These are phyloP conservation scores for Valencia hispanica DNA, from an alignment of 2,797 vertebrate genomes.

Conservation along the genomic window DNA sequence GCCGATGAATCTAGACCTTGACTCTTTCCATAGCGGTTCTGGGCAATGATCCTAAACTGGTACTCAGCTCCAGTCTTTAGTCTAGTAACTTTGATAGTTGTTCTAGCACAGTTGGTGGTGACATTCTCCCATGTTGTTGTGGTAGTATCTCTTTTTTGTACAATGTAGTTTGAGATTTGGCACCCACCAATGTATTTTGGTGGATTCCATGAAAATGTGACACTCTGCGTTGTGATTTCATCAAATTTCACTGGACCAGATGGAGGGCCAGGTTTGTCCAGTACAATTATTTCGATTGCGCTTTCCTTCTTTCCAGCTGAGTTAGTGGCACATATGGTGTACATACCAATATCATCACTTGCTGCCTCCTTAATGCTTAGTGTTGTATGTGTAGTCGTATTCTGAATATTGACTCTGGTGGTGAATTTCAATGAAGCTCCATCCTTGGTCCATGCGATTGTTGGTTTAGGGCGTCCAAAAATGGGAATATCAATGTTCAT, in stretches of 20 bases:
- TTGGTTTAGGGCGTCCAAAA: slow-evolving; percentile 94
- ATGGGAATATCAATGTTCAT: slow-evolving; percentile 91
- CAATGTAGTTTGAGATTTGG: slow-evolving; percentile 95
- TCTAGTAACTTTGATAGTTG: slow-evolving; percentile 89
- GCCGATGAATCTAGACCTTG: slow-evolving; percentile 91
- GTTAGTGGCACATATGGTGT: slow-evolving; percentile 90
- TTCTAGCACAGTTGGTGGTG: slow-evolving; percentile 91
- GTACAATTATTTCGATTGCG: slow-evolving; percentile 91
- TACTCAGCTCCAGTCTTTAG: slow-evolving; percentile 97
- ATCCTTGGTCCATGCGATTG: slow-evolving; percentile 92
- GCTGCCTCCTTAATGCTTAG: slow-evolving; percentile 93
- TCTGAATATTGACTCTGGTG: slow-evolving; percentile 90
- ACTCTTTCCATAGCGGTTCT: slow-evolving; percentile 97
- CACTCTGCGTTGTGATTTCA: slow-evolving; percentile 94
- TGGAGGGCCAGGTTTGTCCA: slow-evolving; percentile 97
- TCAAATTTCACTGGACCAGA: slow-evolving; percentile 94
- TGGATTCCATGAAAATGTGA: slow-evolving; percentile 94
- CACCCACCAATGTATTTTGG: slow-evolving; percentile 92
- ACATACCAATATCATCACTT: slow-evolving; percentile 93
- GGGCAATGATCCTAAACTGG: slow-evolving; percentile 98
- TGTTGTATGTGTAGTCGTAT: slow-evolving; percentile 83
- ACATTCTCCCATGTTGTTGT: slow-evolving; percentile 93
- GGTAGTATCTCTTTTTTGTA: slow-evolving; percentile 97
- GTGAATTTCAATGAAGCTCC: slow-evolving; percentile 91
- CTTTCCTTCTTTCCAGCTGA: slow-evolving; percentile 91